Evolutionary conservation across 2,113 vertebrate genomes (phyloP), one percentile per base, ranked within the genome.

Genomic region (Phylloscopus trochiloides): DNA sequence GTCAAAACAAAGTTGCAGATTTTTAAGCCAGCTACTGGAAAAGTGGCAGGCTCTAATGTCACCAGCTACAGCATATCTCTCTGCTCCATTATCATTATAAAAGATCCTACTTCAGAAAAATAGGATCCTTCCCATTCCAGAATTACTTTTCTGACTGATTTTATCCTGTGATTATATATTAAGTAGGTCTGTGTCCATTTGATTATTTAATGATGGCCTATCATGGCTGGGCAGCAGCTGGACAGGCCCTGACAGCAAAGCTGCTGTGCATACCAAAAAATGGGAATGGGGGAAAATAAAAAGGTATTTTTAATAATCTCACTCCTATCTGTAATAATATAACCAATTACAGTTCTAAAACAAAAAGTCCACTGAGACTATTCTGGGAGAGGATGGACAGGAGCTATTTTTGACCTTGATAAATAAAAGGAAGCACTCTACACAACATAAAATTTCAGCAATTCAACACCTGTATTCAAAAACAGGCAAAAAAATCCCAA

Each of bases 391-490:
- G 5, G 31, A 59, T 47, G 61, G 76, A 76, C 54, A 89, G 66
- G 77, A 91, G 67, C 50, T 87, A 38, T 75, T 93, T 88, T 74
- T 86, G 83, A 94, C 80, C 92, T 96, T 91, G 67, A 79, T 85
- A 75, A 77, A 68, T 45, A 86, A 48, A 78, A 90, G 20, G 48
- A 96, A 38, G 57, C 71, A 54, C 18, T 57, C 32, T 3, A 57
- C 3, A 59, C 74, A 72, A 94, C 3, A 1, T 22, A 72, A 32
- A 45, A 83, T 40, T 3, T 40, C 47, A 85, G 61, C 55, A 74
- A 86, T 87, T 65, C 40, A 59, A 50, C 48, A 65, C 66, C 67
- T 73, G 20, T 43, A 75, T 32, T 50, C 40, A 94, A 58, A 90
- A 22, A 36, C 17, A 67, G 52, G 14, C 32, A 51, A 32, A 67